phyloP scores from a whole-genome alignment of 2,888 invertebrate species.

The Andrena haemorrhoa region DNA sequence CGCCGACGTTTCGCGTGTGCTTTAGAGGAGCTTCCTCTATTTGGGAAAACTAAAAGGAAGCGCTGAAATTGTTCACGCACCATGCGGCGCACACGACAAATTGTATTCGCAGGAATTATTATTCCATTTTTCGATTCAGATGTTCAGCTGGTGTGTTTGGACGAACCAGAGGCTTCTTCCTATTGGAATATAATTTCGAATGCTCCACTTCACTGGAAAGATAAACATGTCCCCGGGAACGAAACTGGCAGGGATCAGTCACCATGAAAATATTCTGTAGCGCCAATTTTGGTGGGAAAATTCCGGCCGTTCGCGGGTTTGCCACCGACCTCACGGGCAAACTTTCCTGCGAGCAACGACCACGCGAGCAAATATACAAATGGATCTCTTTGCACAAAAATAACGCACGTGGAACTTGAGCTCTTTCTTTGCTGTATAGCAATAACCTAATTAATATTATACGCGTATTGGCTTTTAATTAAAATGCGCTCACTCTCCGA shows the following conservation, averaged over 20 bases:
- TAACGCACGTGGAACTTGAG: background rate
- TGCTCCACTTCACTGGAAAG: background rate
- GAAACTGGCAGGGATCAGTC: background rate
- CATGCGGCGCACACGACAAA: no score
- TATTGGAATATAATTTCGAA: conserved; percentile 7
- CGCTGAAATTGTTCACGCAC: no score
- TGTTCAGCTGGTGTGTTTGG: no score
- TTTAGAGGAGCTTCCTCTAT: no score
- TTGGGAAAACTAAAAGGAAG: no score
- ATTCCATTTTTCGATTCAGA: no score
- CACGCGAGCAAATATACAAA: background rate
- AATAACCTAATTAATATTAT: conserved; percentile 20
- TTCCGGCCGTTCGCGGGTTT: background rate
- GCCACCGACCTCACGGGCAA: background rate
- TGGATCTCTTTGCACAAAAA: background rate
- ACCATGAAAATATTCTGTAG: conserved; percentile 4
- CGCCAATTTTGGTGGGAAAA: background rate
- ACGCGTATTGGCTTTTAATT: conserved; percentile 15
- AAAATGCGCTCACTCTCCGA: background rate
- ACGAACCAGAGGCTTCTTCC: background rate
- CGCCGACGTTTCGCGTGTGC: no score
- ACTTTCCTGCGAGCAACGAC: background rate
- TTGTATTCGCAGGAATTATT: no score
- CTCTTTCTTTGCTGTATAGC: background rate
- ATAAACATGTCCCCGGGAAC: background rate